phyloP scores from a whole-genome alignment of 2,888 invertebrate species.

The Pegoplata infirma region DNA sequence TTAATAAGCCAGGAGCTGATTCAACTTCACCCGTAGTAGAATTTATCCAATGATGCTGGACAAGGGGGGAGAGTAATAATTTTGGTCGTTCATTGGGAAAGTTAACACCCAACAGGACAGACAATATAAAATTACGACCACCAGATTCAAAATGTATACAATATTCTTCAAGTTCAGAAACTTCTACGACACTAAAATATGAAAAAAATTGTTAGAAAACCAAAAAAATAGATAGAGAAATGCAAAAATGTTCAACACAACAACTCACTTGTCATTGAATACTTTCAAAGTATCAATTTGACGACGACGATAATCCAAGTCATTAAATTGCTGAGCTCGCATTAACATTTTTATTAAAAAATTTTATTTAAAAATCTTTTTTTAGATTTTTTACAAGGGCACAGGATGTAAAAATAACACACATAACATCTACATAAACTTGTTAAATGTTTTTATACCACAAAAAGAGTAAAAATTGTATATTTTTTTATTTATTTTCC shows the following conservation, averaged over 20 bases:
- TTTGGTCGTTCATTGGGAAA: constrained; percentile 88
- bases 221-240: neutral
- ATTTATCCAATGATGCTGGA: constrained; percentile 86
- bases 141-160: constrained; percentile 84
- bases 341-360: constrained; percentile 44
- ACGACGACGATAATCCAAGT: constrained; percentile 78
- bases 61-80: constrained; percentile 83
- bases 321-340: constrained; percentile 53
- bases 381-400: neutral
- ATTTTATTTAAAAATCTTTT: neutral
- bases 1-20: constrained; percentile 86
- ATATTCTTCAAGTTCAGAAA: constrained; percentile 85
- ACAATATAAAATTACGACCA: constrained; percentile 83
- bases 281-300: constrained; percentile 90
- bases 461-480: neutral
- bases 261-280: constrained; percentile 87
- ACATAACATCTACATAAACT: constrained; percentile 15
- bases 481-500: constrained; percentile 8
- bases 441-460: neutral
- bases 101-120: constrained; percentile 83
- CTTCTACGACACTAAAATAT: constrained; percentile 82
- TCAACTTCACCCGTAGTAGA: constrained; percentile 84
- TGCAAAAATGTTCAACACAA: neutral
- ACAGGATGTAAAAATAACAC: constrained; percentile 3
- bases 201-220: neutral